These are phyloP conservation scores for Chunga burmeisteri DNA, from an alignment of 2,113 vertebrate species.

Conservation along the genomic window DNA sequence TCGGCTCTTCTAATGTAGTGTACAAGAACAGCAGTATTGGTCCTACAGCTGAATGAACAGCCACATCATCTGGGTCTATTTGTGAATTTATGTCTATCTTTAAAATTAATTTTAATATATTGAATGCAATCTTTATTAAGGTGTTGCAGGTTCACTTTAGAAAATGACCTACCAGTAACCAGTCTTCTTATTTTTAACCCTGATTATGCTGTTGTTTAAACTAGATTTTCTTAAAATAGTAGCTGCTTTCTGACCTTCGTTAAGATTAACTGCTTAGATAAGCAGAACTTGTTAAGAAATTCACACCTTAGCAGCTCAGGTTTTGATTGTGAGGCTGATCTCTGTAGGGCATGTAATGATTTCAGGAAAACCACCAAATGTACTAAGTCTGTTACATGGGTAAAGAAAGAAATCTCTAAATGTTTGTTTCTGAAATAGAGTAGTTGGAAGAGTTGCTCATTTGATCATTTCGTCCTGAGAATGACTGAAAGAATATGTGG, in stretches of 20 bases:
- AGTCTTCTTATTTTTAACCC: slow-evolving; percentile 38
- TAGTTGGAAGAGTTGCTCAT: not conserved
- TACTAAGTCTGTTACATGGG: not conserved
- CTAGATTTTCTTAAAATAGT: slow-evolving; percentile 61
- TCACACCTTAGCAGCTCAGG: slow-evolving; percentile 27
- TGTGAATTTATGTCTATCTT: not conserved
- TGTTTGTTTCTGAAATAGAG: not conserved
- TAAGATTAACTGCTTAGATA: slow-evolving; percentile 59
- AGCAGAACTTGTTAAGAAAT: slow-evolving; percentile 45
- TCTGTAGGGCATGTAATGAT: not conserved
- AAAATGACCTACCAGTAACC: not conserved
- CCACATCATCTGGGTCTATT: not conserved
- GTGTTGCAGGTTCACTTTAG: not conserved
- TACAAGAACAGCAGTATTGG: not conserved
- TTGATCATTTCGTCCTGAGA: not conserved
- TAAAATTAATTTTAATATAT: not conserved
- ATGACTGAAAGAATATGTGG: not conserved
- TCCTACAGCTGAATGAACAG: not conserved
- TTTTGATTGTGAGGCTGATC: not conserved
- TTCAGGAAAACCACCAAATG: not conserved
- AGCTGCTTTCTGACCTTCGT: slow-evolving; percentile 45
- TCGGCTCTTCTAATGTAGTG: accelerated
- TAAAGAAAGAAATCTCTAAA: not conserved
- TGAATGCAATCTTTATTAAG: not conserved
- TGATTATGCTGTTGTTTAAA: slow-evolving; percentile 40